Conservation (phyloP, 2,113 vertebrate species). For the Eudyptes chrysolophus region DNA sequence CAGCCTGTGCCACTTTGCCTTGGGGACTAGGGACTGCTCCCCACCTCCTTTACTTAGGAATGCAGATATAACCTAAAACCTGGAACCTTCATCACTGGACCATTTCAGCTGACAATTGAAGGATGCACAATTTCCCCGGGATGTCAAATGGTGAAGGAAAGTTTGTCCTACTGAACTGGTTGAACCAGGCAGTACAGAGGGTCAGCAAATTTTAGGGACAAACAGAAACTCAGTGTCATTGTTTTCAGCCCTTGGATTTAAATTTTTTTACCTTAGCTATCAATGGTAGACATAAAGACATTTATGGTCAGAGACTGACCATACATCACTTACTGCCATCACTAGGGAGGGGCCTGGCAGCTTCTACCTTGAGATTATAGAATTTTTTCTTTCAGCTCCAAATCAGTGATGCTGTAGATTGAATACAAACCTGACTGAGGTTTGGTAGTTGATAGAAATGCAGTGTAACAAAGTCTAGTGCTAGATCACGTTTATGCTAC, state of each 20-base stretch:
- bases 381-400: not conserved
- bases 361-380: not conserved
- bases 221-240: not conserved
- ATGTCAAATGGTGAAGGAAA: not conserved
- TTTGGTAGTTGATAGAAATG: not conserved
- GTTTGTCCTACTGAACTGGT: not conserved
- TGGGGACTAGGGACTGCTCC: not conserved
- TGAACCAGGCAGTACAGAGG: not conserved
- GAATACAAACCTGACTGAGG: not conserved
- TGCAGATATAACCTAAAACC: not conserved
- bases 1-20: not conserved
- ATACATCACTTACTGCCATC: not conserved
- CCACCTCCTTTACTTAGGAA: not conserved
- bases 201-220: not conserved
- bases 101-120: not conserved
- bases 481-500: not conserved
- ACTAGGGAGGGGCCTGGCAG: not conserved
- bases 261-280: not conserved
- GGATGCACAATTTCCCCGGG: not conserved
- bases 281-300: not conserved
- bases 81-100: not conserved
- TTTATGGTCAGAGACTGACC: not conserved
- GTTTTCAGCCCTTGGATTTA: not conserved
- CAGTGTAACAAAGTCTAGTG: not conserved
- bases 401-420: not conserved